phyloP scores from a whole-genome alignment of 2,113 vertebrate genomes.

The Ovis aries region ARS-UI_Ramb_v3.0 NC_056076.1:21856001-21856500 shows the following conservation, averaged over 20 bases:
- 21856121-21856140: not conserved
- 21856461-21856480: not conserved
- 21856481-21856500: not conserved
- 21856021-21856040: not conserved
- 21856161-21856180: not conserved
- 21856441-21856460: not conserved
- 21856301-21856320: not conserved
- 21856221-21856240: not conserved
- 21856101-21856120: not conserved
- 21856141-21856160: not conserved
- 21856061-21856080: not conserved
- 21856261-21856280: not conserved
- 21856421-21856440: not conserved
- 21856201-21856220: not conserved
- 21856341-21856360: not conserved
- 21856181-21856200: not conserved
- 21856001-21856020: not conserved
- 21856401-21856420: not conserved
- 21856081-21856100: not conserved
- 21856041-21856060: not conserved
- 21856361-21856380: not conserved
- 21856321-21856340: not conserved
- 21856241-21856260: not conserved
- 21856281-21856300: not conserved
- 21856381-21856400: not conserved